Conservation (phyloP, 2,113 vertebrate species). For the Rhinopithecus roxellana region DNA sequence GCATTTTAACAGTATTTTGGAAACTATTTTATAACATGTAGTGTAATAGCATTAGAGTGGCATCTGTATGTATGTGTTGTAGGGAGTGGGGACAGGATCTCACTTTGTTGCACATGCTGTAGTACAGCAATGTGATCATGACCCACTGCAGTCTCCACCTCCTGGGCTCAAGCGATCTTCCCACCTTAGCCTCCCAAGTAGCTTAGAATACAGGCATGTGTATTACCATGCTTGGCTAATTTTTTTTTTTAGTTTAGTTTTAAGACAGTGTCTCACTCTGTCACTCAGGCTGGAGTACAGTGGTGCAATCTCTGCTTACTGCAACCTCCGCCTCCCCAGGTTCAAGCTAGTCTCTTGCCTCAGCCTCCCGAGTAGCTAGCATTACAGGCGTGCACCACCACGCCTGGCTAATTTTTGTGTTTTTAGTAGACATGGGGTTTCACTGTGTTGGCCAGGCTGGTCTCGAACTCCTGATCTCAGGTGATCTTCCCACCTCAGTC, state of each 20-base stretch:
- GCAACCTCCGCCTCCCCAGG: neutral
- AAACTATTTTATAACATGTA: neutral
- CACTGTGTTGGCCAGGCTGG: neutral
- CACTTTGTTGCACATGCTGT: too few relatives aligned
- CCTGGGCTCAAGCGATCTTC: too few relatives aligned
- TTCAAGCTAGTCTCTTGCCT: neutral
- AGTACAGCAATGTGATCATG: too few relatives aligned
- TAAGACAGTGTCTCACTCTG: neutral
- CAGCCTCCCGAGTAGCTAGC: neutral
- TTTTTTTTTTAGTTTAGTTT: too few relatives aligned
- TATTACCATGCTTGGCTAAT: too few relatives aligned
- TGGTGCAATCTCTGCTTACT: neutral
- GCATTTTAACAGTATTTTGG: constrained; percentile 38
- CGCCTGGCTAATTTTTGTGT: neutral
- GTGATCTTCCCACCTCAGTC: neutral
- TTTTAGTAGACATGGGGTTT: neutral
- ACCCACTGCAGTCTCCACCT: too few relatives aligned
- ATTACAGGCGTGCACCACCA: neutral
- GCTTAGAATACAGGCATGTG: too few relatives aligned
- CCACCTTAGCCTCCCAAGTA: too few relatives aligned
- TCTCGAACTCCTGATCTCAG: neutral
- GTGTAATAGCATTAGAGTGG: constrained; percentile 8
- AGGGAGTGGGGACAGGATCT: too few relatives aligned
- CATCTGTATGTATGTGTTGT: neutral
- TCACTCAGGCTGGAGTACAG: neutral